Base-by-base conservation (phyloP, 2,888 invertebrate species). In the Clivina fossor region DNA sequence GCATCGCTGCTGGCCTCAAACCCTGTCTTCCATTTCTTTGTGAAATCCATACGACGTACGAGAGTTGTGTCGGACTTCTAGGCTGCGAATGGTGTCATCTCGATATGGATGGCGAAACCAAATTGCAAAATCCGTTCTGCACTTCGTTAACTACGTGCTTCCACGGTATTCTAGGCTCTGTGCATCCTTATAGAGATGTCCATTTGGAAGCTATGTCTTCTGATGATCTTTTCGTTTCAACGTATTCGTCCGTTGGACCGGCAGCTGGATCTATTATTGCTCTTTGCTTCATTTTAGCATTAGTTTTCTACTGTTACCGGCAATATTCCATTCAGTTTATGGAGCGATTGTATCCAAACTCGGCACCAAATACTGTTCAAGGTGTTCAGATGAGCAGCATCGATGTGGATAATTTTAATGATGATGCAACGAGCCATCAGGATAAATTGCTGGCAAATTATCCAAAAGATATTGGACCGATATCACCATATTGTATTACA, bases 61-160 rank as follows among this genome's bases (percentile, higher is more conserved):
- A 78, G 1, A 80, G 83, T 44, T 89, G 89, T 67, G 71, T 85
- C 44, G 79, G 79, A 0, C 80, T 93, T 19, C 78, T 90, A 64
- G 92, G 92, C 54, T 95, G 94, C 73, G 92, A 93, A 69, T 95
- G 94, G 94, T 95, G 94, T 70, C 85, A 86, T 66, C 76, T 87
- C 55, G 89, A 91, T 67, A 77, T 82, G 4, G 90, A 92, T 67
- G 88, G 87, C 1, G 79, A 80, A 58, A 84, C 85, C 18, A 75
- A 78, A 4, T 78, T 93, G 13, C 72, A 79, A 1, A 73, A 80
- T 4, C 86, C 93, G 0, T 91, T 88, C 70, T 95, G 95, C 70
- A 85, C 89, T 1, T 82, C 86, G 1, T 86, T 90, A 67, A 81
- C 85, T 2, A 80, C 85, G 3, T 94, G 94, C 70, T 94, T 92